phyloP scores from a whole-genome alignment of 2,797 vertebrate species.

The Pipistrellus pipistrellus region DNA sequence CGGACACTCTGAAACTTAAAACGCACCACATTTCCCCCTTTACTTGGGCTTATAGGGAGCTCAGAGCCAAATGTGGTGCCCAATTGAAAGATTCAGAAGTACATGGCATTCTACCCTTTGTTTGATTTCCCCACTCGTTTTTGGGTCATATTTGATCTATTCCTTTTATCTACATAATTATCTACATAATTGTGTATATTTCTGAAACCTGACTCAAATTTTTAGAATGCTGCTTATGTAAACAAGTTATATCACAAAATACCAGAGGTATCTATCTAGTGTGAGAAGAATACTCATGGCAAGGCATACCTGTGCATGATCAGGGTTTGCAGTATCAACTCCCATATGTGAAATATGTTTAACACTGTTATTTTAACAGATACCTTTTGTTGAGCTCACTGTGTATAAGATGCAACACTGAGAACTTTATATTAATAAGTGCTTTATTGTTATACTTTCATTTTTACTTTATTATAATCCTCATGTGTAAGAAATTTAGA shows the following conservation, averaged over 20 bases:
- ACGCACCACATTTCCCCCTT: not conserved
- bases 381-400: not conserved
- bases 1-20: not conserved
- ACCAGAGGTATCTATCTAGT: not conserved
- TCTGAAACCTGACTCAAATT: not conserved
- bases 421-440: not conserved
- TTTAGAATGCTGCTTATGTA: not conserved
- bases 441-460: constrained; percentile 12
- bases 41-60: not conserved
- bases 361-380: not conserved
- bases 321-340: not conserved
- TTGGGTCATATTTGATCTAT: not conserved
- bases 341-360: not conserved
- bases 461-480: not conserved
- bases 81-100: not conserved
- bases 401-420: not conserved
- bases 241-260: not conserved
- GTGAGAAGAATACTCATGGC: not conserved
- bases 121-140: not conserved
- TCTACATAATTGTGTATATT: not conserved
- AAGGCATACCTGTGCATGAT: not conserved
- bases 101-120: not conserved
- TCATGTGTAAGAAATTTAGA: not conserved
- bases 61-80: not conserved
- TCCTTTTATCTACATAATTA: not conserved